These are phyloP conservation scores for Drosophila parthenogenetica DNA, from an alignment of 2,888 invertebrate species.

Conservation along the genomic window DNA sequence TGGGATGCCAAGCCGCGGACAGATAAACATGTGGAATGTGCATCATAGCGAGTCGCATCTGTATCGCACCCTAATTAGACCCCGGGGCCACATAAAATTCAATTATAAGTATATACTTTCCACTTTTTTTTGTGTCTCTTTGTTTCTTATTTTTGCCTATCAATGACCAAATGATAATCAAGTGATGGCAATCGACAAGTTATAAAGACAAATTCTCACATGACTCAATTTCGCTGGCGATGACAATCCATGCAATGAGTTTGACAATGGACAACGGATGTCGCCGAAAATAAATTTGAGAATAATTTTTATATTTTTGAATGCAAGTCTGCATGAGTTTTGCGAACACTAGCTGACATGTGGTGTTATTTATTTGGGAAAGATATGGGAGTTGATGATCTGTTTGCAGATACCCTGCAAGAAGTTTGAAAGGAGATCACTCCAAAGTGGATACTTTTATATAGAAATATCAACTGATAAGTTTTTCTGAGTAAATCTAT, in stretches of 20 bases:
- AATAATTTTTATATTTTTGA: conserved; percentile 15
- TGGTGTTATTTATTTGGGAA: conserved; percentile 53
- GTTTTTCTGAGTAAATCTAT: background rate
- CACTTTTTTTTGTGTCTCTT: conserved; percentile 11
- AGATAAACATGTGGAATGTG: conserved; percentile 63
- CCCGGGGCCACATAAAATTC: conserved; percentile 72
- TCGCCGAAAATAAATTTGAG: conserved; percentile 60
- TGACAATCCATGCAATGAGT: conserved; percentile 28
- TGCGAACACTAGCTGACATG: conserved; percentile 35
- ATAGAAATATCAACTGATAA: background rate
- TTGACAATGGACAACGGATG: conserved; percentile 40
- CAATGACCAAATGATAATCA: conserved; percentile 29
- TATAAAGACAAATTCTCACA: conserved; percentile 52
- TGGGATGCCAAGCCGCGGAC: conserved; percentile 39
- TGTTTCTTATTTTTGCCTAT: conserved; percentile 22
- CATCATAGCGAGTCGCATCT: conserved; percentile 20
- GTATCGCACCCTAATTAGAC: conserved; percentile 62
- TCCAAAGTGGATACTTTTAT: background rate
- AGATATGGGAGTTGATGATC: background rate
- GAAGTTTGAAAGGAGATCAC: background rate
- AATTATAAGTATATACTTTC: conserved; percentile 57
- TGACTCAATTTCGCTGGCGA: conserved; percentile 66
- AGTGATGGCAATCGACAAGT: conserved; percentile 57
- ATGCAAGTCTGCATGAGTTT: conserved; percentile 32
- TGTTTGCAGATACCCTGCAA: background rate